Evolutionary conservation across 2,888 invertebrate species (phyloP), one percentile per base, ranked within the genome.

Genomic region (Eilema caniola): DNA sequence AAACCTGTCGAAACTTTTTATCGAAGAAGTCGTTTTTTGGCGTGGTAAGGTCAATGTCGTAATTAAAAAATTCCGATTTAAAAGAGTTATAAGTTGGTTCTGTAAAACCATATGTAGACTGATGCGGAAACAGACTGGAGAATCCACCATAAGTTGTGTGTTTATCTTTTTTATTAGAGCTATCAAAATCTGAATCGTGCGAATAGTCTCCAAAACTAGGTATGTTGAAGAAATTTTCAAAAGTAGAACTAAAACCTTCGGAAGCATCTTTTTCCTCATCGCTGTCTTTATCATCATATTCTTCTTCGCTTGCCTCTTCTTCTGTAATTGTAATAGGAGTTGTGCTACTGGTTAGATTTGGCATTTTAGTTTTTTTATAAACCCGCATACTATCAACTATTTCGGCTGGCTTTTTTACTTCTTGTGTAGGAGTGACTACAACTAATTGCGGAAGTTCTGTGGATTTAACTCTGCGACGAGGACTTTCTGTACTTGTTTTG

Each of bases 1-100:
- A 95, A 73, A 96, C 93, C 83, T 95, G 90, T 76, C 94, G 89
- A 81, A 90, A 95, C 79, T 95, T 96, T 78, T 95, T 91, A 82
- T 96, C 96, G 75, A 96, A 96, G 76, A 92, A 92, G 69, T 93
- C 92, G 67, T 95, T 93, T 84, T 91, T 93, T 20, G 96, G 96
- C n/a, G 96, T 96, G 14, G 96, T 96, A 56, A 96, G 82, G 69
- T 94, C 94, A 47, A 85, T 85, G 69, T 90, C 89, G 71, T 93
- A 94, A 75, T 93, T 89, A 59, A 93, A 93, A 78, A 90, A 94
- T 59, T 90, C 88, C 23, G 91, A 87, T 85, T 93, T 93, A 73
- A 89, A 94, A 23, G 89, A 83, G 53, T 91, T 89, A 33, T 90
- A 85, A 63, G 85, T 84, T 47, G 82, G 82, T 41, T 91, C 89